Conservation (phyloP, 1,140 invertebrate genomes). For the Pseudomyrmex pallidus region DNA sequence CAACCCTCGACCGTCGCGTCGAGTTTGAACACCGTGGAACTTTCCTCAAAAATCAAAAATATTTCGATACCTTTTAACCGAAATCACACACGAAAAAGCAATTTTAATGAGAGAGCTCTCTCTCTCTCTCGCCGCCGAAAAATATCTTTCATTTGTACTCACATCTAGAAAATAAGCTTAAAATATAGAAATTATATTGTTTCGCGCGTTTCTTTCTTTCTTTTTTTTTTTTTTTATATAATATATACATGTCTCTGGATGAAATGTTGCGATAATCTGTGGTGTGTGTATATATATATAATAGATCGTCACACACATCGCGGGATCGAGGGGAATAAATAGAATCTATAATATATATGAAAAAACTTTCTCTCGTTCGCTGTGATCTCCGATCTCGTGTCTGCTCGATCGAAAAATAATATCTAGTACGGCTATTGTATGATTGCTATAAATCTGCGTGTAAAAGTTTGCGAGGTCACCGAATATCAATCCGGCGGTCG, state of each 20-base stretch:
- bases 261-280: too few species aligned
- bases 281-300: background rate
- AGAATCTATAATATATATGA: constrained; percentile 1
- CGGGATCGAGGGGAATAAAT: constrained; percentile 26
- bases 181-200: too few species aligned
- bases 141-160: too few species aligned
- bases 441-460: constrained; percentile 11
- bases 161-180: too few species aligned
- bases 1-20: constrained; percentile 37
- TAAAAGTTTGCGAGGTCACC: constrained; percentile 66
- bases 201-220: background rate
- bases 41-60: background rate
- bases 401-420: constrained; percentile 53
- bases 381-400: constrained; percentile 15
- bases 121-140: too few species aligned
- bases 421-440: constrained; percentile 45
- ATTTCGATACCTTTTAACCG: background rate
- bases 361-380: constrained; percentile 36
- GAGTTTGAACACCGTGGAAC: too few species aligned
- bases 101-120: too few species aligned
- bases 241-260: background rate
- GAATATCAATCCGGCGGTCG: constrained; percentile 45
- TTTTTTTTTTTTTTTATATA: background rate
- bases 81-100: background rate
- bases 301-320: background rate